These are phyloP conservation scores for Pantherophis alleghaniensis DNA, from an alignment of 2,797 vertebrate genomes.

Conservation along the genomic window DNA sequence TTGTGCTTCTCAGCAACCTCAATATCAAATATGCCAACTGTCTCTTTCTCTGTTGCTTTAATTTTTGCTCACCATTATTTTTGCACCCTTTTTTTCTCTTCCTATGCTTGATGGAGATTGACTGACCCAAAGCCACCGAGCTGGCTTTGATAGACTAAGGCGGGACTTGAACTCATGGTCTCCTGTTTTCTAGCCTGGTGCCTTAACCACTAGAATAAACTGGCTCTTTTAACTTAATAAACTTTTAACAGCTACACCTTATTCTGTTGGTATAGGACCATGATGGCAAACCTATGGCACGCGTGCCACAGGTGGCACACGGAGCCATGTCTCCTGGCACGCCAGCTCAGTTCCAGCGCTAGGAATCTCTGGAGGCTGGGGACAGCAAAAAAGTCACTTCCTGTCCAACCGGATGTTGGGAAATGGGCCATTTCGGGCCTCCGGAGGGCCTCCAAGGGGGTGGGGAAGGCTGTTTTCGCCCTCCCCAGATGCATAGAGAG, in stretches of 20 bases:
- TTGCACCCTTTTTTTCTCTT: conserved; percentile 42
- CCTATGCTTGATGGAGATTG: background rate
- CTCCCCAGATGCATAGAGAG: too few species aligned
- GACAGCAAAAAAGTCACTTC: too few species aligned
- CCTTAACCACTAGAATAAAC: background rate
- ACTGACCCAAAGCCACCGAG: background rate
- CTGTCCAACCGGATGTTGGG: too few species aligned
- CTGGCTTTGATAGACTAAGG: background rate
- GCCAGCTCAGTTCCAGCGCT: too few species aligned
- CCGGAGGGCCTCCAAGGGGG: too few species aligned
- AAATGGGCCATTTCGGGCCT: too few species aligned
- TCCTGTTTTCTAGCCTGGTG: background rate
- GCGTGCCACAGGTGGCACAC: too few species aligned
- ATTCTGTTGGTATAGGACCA: background rate
- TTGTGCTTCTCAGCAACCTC: background rate
- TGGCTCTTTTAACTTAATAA: background rate
- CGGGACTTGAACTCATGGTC: background rate
- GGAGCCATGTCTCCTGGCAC: too few species aligned
- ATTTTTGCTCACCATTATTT: background rate
- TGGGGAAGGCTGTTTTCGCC: too few species aligned
- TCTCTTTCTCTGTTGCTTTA: background rate
- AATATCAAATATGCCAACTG: background rate
- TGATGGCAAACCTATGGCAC: too few species aligned
- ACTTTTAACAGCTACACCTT: background rate
- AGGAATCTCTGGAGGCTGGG: too few species aligned